Base-by-base conservation (phyloP, 2,113 vertebrate species). In the Rhineura floridana region DNA sequence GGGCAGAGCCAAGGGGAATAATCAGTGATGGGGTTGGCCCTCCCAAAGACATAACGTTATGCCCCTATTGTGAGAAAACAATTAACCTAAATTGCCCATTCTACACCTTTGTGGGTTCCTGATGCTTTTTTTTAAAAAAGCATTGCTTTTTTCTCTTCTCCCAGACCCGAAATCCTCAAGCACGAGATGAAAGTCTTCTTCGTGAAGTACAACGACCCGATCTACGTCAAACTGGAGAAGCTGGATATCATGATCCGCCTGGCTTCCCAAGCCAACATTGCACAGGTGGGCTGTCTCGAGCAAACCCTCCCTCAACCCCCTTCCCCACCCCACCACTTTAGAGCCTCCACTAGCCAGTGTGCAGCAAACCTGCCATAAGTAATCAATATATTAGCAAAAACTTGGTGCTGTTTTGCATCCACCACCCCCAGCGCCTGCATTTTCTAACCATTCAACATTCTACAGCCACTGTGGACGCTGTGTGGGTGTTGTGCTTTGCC, bases 161-260 rank as follows among this genome's bases (percentile, higher is more conserved):
- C 25, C 90, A 99, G 99, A 85, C 98, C 98, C 0, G 99, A 99
- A 96, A 98, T 99, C 92, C 96, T 99, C 92, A 99, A 99, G 94
- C 98, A 99, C 0, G 99, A 99, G 96, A 99, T 99, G 98, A 99
- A 99, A 92, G 99, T 99, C 85, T 99, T 99, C 93, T 99, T 99
- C 59, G 99, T 99, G n/a, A 99, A 99, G 94, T 99, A 99, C 95
- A 99, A 99, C 0, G 99, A 99, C 94, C 99, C 99, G 15, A 99
- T 99, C 92, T 99, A 99, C 0, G 98, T 99, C 95, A 99, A 99
- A 93, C 97, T 99, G 95, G 98, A 99, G 96, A 99, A 99, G 84
- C 96, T 99, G 95, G 99, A 99, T 95, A 99, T 99, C 94, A 99
- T 99, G 98, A 99, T 99, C 94, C 98, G 99, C 70, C 95, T 99